Percentiles rank a stretch among this genome's conserved stretches.
Evolutionary conservation across 1,140 invertebrate genomes (phyloP).

Genomic region (Apocrypta bakeri): DNA sequence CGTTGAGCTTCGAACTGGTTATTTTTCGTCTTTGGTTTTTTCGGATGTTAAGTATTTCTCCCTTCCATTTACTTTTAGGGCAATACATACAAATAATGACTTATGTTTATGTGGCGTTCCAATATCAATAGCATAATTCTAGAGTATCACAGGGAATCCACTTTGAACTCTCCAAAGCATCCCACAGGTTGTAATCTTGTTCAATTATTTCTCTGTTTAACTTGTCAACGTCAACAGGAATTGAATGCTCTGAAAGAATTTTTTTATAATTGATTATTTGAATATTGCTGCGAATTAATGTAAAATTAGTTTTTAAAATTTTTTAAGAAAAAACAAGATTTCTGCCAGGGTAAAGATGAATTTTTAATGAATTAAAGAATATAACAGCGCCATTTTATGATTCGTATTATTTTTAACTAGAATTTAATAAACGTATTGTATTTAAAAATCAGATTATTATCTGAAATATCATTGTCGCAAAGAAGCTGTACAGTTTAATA

Average conservation of each 20-base stretch:
- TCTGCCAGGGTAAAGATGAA: conserved; percentile 10
- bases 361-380: conserved; percentile 33
- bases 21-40: conserved; percentile 39
- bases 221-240: conserved; percentile 82
- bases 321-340: conserved; percentile 31
- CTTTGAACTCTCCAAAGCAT: conserved; percentile 86
- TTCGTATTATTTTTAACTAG: conserved; percentile 45
- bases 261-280: conserved; percentile 31
- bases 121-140: conserved; percentile 73
- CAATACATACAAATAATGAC: conserved; percentile 20
- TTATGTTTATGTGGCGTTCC: conserved; percentile 11
- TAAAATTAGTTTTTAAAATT: conserved; percentile 39
- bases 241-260: conserved; percentile 81
- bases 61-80: conserved; percentile 30
- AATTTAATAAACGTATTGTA: conserved; percentile 41
- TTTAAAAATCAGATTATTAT: conserved; percentile 38
- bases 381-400: conserved; percentile 41
- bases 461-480: conserved; percentile 48
- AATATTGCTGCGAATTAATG: conserved; percentile 24
- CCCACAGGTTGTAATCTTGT: conserved; percentile 84
- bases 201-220: conserved; percentile 84
- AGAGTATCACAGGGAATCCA: conserved; percentile 82
- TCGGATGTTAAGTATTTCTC: conserved; percentile 38
- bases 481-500: conserved; percentile 50
- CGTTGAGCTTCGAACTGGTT: conserved; percentile 21